phyloP scores from a whole-genome alignment of 2,888 invertebrate species.

The Sesia apiformis region DNA sequence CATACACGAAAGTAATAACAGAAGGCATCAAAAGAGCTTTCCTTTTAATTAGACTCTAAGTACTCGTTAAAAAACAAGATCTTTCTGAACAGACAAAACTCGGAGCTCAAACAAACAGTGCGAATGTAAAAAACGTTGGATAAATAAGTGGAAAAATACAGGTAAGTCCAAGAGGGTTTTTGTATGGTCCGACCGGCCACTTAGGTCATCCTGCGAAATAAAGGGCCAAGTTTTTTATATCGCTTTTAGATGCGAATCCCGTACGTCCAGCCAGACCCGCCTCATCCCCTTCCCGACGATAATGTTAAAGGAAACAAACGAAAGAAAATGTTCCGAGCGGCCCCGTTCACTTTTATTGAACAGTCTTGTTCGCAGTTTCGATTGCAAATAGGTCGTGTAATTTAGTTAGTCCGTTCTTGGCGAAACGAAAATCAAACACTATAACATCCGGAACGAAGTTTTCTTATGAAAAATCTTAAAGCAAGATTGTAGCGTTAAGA shows the following conservation, averaged over 20 bases:
- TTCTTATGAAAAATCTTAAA: too few species aligned
- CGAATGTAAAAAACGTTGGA: conserved; percentile 70
- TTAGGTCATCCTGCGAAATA: conserved; percentile 74
- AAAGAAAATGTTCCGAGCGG: conserved; percentile 69
- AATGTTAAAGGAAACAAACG: conserved; percentile 71
- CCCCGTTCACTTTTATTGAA: conserved; percentile 63
- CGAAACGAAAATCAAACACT: background rate
- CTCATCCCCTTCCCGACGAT: conserved; percentile 56
- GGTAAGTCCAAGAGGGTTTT: conserved; percentile 72
- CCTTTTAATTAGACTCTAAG: conserved; percentile 74
- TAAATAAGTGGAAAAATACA: conserved; percentile 75
- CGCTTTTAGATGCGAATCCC: conserved; percentile 70
- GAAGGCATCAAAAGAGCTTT: conserved; percentile 71
- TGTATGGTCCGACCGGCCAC: conserved; percentile 70
- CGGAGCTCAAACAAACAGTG: conserved; percentile 63
- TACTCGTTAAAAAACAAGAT: conserved; percentile 74
- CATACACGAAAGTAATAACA: conserved; percentile 69
- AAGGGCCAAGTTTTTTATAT: conserved; percentile 71
- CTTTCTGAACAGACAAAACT: conserved; percentile 68
- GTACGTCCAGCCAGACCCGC: conserved; percentile 54
- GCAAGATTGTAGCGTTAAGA: too few species aligned
- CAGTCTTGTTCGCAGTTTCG: conserved; percentile 59
- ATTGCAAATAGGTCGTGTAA: conserved; percentile 71
- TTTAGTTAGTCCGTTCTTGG: conserved; percentile 48
- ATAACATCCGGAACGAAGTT: too few species aligned